Conservation (phyloP, 2,888 invertebrate species). For the Hirtodrosophila duncani region DNA sequence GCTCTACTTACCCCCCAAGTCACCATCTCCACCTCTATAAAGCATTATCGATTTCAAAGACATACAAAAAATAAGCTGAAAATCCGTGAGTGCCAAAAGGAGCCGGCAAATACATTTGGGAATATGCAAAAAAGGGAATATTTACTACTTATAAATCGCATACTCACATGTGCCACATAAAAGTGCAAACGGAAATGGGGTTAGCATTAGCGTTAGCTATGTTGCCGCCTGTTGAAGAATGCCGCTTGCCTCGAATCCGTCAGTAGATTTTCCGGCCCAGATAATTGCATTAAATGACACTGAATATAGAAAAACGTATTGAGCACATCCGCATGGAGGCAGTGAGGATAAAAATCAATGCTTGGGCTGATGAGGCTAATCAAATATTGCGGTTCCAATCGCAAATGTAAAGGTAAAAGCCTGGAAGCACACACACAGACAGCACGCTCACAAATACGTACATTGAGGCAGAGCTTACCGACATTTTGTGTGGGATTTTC, state of each 20-base stretch:
- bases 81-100: constrained; percentile 19
- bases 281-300: constrained; percentile 64
- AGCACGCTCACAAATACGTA: constrained; percentile 5
- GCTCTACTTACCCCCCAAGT: too few species aligned
- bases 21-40: neutral
- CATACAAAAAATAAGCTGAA: constrained; percentile 37
- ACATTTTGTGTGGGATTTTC: constrained; percentile 52
- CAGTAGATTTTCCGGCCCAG: constrained; percentile 54
- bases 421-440: constrained; percentile 12
- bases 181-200: constrained; percentile 64
- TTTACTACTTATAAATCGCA: constrained; percentile 5
- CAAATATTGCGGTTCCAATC: constrained; percentile 68
- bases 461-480: neutral
- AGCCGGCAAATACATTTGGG: constrained; percentile 49
- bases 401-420: constrained; percentile 47
- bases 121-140: constrained; percentile 53
- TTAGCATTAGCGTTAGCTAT: too few species aligned
- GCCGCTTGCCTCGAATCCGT: constrained; percentile 20
- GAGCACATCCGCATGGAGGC: constrained; percentile 6
- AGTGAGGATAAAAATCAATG: constrained; percentile 43
- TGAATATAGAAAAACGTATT: constrained; percentile 53
- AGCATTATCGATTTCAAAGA: constrained; percentile 41
- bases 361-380: constrained; percentile 53
- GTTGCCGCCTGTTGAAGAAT: constrained; percentile 51
- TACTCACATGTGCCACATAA: constrained; percentile 23